Evolutionary conservation across 1,140 invertebrate species (phyloP).

Genomic region (Conus ventricosus): DNA sequence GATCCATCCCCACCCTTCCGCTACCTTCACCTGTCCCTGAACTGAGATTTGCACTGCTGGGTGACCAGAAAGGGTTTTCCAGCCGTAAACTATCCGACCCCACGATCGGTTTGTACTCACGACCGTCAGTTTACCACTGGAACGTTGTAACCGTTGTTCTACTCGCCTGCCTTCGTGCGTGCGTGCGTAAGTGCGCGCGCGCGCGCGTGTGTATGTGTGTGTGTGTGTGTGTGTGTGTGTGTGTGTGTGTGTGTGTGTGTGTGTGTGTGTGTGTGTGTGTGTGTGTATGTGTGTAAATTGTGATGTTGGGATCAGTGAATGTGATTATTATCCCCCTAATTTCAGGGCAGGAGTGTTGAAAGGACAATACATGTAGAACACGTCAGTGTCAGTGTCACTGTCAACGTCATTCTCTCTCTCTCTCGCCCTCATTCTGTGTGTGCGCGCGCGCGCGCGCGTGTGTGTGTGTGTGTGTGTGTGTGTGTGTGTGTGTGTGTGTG

Average conservation of each 20-base stretch:
- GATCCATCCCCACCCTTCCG: too few relatives aligned
- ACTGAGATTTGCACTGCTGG: too few relatives aligned
- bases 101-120: too few relatives aligned
- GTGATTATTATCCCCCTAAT: too few relatives aligned
- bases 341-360: too few relatives aligned
- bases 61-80: too few relatives aligned
- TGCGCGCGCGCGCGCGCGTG: background rate
- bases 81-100: too few relatives aligned
- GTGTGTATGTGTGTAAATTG: background rate
- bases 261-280: background rate
- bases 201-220: background rate
- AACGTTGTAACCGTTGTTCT: background rate
- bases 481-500: background rate
- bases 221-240: slow-evolving; percentile 10
- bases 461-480: background rate
- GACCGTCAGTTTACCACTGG: too few relatives aligned
- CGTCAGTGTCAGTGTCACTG: background rate
- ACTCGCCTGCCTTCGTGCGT: background rate
- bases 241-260: background rate
- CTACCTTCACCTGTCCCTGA: too few relatives aligned
- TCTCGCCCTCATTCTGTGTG: background rate
- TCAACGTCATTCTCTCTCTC: background rate
- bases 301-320: too few relatives aligned
- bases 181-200: background rate
- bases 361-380: too few relatives aligned